phyloP scores from a whole-genome alignment of 1,140 invertebrate species.

The Nasonia giraulti region DNA sequence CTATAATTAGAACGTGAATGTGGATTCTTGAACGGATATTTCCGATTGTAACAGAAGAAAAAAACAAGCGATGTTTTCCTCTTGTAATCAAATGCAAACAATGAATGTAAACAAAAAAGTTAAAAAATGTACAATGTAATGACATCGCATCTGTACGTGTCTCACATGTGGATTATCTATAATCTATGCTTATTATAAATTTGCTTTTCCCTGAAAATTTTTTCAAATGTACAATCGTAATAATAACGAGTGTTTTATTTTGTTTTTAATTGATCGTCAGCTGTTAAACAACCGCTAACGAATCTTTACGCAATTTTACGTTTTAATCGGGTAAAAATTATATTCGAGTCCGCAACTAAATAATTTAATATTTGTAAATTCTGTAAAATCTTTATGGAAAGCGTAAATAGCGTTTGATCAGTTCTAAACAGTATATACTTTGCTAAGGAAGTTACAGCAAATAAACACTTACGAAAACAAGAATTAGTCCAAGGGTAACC shows the following conservation, averaged over 20 bases:
- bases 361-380: too few relatives aligned
- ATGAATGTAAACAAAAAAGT: not conserved
- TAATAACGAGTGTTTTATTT: too few relatives aligned
- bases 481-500: slow-evolving; percentile 73
- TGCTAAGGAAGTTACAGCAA: too few relatives aligned
- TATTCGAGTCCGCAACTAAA: not conserved
- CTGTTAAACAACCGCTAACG: too few relatives aligned
- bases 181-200: not conserved
- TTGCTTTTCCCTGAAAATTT: too few relatives aligned
- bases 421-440: too few relatives aligned
- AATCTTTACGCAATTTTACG: too few relatives aligned
- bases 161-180: not conserved
- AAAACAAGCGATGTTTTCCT: not conserved
- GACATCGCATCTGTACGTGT: not conserved
- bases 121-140: not conserved
- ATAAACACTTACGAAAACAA: slow-evolving; percentile 66
- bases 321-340: not conserved
- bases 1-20: not conserved
- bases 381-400: too few relatives aligned
- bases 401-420: too few relatives aligned
- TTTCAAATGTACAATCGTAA: too few relatives aligned
- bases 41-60: not conserved
- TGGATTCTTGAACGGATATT: not conserved
- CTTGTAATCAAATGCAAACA: not conserved
- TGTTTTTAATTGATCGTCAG: too few relatives aligned